Evolutionary conservation across 2,113 vertebrate species (phyloP).

Genomic region (Pterocles gutturalis): DNA sequence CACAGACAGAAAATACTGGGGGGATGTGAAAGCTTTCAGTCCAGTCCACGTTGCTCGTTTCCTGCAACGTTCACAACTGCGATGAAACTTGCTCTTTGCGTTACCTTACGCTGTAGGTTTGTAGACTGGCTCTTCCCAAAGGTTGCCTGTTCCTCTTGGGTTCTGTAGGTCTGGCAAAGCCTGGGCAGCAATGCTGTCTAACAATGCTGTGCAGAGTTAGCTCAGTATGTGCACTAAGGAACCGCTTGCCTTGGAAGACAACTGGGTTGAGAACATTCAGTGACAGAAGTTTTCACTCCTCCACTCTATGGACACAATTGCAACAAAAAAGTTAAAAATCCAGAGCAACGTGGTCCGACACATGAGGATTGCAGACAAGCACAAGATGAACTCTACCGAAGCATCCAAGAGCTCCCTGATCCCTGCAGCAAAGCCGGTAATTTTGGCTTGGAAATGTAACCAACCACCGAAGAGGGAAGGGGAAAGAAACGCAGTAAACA

Average conservation of each 20-base stretch:
- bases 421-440: background rate
- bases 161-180: background rate
- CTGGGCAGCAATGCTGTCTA: background rate
- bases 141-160: background rate
- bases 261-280: background rate
- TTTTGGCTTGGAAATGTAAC: background rate
- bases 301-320: background rate
- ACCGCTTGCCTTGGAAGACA: background rate
- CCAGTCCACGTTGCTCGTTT: background rate
- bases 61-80: background rate
- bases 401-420: background rate
- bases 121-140: background rate
- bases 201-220: background rate
- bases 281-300: background rate
- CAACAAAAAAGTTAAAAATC: background rate
- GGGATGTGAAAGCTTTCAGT: background rate
- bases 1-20: background rate
- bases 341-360: background rate
- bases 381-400: fast-evolving
- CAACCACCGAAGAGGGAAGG: background rate
- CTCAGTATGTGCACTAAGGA: background rate
- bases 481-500: background rate
- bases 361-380: background rate
- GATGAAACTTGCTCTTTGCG: background rate
- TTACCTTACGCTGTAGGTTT: background rate